These are phyloP conservation scores for Halictus ligatus DNA, from an alignment of 2,888 invertebrate genomes.

Conservation along the genomic window DNA sequence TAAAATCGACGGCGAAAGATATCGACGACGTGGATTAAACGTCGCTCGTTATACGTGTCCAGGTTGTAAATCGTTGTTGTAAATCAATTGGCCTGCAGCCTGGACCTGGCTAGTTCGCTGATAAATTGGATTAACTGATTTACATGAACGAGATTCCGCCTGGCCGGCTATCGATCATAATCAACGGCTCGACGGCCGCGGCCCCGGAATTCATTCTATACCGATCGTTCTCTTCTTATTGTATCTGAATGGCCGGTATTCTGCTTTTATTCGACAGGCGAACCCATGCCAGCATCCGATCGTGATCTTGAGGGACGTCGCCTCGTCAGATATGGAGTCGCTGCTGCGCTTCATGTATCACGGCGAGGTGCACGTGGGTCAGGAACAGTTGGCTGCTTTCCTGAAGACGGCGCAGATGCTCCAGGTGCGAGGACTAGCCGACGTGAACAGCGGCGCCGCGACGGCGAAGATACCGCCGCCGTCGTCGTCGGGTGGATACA, in stretches of 20 bases:
- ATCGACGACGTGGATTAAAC: slow-evolving; percentile 69
- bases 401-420: slow-evolving; percentile 94
- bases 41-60: slow-evolving; percentile 65
- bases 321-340: slow-evolving; percentile 94
- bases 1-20: slow-evolving; percentile 47
- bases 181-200: slow-evolving; percentile 21
- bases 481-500: slow-evolving; percentile 84
- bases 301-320: slow-evolving; percentile 94
- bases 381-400: slow-evolving; percentile 94
- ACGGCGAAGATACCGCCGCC: slow-evolving; percentile 78
- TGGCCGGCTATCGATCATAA: slow-evolving; percentile 62
- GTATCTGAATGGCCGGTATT: neutral
- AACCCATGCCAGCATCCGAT: slow-evolving; percentile 97
- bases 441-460: slow-evolving; percentile 87
- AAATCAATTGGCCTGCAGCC: slow-evolving; percentile 54
- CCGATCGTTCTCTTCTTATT: neutral
- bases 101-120: slow-evolving; percentile 39
- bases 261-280: slow-evolving; percentile 84
- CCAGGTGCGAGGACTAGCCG: slow-evolving; percentile 94
- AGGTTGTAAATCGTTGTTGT: slow-evolving; percentile 70
- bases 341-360: slow-evolving; percentile 96
- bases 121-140: slow-evolving; percentile 66
- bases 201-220: neutral
- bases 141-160: slow-evolving; percentile 61
- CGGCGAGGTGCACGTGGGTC: slow-evolving; percentile 95